A percentile compares a stretch with the other conserved stretches of the same genome.
These are phyloP conservation scores for Calephelis virginiensis DNA, from an alignment of 1,140 invertebrate species.

Conservation along the genomic window DNA sequence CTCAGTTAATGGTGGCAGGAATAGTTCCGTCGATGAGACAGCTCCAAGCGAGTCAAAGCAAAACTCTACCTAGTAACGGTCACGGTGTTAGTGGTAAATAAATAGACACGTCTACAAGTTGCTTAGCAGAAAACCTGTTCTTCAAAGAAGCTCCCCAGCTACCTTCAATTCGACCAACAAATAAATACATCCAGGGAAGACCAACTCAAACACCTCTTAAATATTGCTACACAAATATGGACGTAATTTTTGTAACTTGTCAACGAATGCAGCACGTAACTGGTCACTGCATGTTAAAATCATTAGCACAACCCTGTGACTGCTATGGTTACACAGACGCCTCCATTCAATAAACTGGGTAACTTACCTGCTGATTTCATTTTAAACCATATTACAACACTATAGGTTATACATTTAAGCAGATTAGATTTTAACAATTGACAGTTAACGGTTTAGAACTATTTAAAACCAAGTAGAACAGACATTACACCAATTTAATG, in stretches of 20 bases:
- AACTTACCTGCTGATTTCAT: not conserved
- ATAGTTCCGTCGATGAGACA: too few relatives aligned
- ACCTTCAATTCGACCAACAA: too few relatives aligned
- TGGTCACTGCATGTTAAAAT: conserved; percentile 40
- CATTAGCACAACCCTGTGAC: conserved; percentile 45
- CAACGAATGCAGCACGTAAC: conserved; percentile 22
- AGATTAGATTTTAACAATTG: conserved; percentile 1
- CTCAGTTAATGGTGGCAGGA: too few relatives aligned
- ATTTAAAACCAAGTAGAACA: not conserved
- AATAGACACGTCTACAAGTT: too few relatives aligned
- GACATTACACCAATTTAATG: not conserved
- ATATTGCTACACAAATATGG: not conserved
- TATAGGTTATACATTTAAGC: not conserved
- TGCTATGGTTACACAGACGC: conserved; percentile 29
- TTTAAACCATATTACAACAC: not conserved
- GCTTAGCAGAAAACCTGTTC: too few relatives aligned
- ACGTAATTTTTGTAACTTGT: not conserved
- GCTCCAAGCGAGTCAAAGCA: too few relatives aligned
- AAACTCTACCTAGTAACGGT: too few relatives aligned
- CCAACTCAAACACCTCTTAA: too few relatives aligned
- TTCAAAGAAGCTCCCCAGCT: too few relatives aligned
- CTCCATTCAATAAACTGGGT: conserved; percentile 28
- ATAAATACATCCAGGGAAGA: too few relatives aligned
- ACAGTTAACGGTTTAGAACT: conserved; percentile 6
- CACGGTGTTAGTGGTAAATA: too few relatives aligned